Evolutionary conservation across 2,888 invertebrate species (phyloP), one percentile per base, ranked within the genome.

Genomic region (Smittia aterrima): DNA sequence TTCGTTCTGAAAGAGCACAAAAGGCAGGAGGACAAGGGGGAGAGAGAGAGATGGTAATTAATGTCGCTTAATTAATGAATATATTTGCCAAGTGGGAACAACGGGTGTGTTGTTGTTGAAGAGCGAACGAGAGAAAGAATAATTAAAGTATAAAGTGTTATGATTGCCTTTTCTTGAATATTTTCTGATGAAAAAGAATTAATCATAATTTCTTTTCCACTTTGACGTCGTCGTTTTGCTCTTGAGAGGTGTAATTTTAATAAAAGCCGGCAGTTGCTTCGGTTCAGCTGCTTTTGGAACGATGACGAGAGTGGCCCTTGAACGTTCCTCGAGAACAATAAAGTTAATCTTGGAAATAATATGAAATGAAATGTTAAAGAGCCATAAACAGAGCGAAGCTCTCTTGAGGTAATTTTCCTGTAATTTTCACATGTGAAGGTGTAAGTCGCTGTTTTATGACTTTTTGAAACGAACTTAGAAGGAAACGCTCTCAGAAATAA

Each of bases 61-160:
- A 72, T 72, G 72, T 72, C 72, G 38, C 22, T 22, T 72, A 72
- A 72, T 72, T 72, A 72, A 72, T 72, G 72, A 72, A 72, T 72
- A 40, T 62, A 72, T 72, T 72, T 40, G 62, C 62, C 72, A 72
- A 72, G 62, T 72, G 72, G 72, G 72, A 72, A 72, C 47, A 38
- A 62, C 24, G 25, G 11, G 25, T 64, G 25, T 64, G 64, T 9
- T 64, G 27, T 1, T n/a, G 7, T 18, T n/a, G 27, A 25, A 9
- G 64, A 27, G 27, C 7, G 24, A 58, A 24, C 68, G 24, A 24
- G 68, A 54, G 16, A 24, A 70, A 40, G 32, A 54, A 72, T 54
- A 72, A 72, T 24, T 54, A 20, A 72, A 72, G 27, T 47, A 58
- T 58, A 58, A 68, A 68, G 68, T 54, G 54, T 71, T 71, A 53